Evolutionary conservation across 2,888 invertebrate species (phyloP).

Genomic region (Apamea monoglypha): DNA sequence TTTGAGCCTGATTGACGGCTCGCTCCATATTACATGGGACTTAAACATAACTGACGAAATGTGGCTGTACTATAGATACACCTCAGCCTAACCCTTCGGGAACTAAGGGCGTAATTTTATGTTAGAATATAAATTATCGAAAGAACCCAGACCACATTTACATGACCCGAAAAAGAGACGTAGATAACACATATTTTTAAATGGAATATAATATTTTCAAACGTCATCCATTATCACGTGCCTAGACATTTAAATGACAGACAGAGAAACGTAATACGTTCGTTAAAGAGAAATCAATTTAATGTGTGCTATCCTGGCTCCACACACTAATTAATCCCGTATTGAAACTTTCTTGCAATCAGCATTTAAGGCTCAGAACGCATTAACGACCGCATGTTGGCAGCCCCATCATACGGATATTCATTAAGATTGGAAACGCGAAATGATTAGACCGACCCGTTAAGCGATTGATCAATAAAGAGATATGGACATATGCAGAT

Average conservation of each 20-base stretch:
- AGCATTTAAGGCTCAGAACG: conserved; percentile 16
- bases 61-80: not conserved
- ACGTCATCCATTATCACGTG: not conserved
- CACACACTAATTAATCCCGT: conserved; percentile 44
- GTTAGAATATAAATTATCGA: not conserved
- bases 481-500: conserved; percentile 78
- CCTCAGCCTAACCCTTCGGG: not conserved
- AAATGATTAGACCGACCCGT: conserved; percentile 72
- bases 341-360: conserved; percentile 45
- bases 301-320: conserved; percentile 21
- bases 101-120: not conserved
- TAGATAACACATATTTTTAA: not conserved
- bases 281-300: conserved; percentile 33
- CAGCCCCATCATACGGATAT: conserved; percentile 72
- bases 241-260: not conserved
- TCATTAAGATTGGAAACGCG: conserved; percentile 80
- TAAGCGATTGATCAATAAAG: conserved; percentile 76
- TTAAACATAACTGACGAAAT: not conserved
- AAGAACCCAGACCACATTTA: not conserved
- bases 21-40: not conserved
- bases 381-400: conserved; percentile 64
- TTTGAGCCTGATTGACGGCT: not conserved
- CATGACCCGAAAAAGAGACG: no score
- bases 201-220: no score
- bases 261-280: not conserved